Evolutionary conservation across 2,797 vertebrate species (phyloP).

Genomic region (Melanotaenia nigrans): DNA sequence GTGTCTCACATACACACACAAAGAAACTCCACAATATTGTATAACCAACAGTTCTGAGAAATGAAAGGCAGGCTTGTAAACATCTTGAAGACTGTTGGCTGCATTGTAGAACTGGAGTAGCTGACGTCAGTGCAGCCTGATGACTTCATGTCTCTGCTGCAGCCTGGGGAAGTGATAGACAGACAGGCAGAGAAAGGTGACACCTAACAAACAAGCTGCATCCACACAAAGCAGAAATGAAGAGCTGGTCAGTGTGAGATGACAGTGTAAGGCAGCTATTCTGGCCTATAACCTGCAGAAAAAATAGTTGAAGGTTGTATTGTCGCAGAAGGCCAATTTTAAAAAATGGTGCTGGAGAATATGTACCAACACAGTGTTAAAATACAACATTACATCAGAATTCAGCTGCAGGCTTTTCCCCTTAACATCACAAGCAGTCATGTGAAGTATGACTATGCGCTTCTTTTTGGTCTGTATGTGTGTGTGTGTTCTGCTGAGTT

Average conservation of each 20-base stretch:
- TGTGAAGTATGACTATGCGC: conserved; percentile 10
- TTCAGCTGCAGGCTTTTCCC: conserved; percentile 2
- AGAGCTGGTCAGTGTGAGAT: background rate
- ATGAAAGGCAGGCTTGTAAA: conserved; percentile 57
- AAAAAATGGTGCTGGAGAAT: conserved; percentile 1
- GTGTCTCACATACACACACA: conserved; percentile 3
- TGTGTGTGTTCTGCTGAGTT: background rate
- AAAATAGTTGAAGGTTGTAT: background rate
- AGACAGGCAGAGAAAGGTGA: conserved; percentile 38
- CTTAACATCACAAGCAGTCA: conserved; percentile 6
- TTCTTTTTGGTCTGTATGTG: background rate
- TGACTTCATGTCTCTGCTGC: conserved; percentile 59
- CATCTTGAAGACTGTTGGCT: conserved; percentile 49
- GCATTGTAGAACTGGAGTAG: conserved; percentile 36
- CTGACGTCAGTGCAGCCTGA: conserved; percentile 62
- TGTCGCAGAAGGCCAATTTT: background rate
- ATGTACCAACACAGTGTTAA: background rate
- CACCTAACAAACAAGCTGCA: conserved; percentile 39
- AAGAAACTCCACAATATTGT: conserved; percentile 39
- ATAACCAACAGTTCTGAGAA: conserved; percentile 52
- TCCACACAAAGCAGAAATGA: conserved; percentile 11
- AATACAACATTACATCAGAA: conserved; percentile 17
- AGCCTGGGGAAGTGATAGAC: conserved; percentile 36
- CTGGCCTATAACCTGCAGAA: conserved; percentile 11
- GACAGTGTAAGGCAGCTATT: background rate